Conservation (phyloP, 2,888 invertebrate genomes). For the Amphiduros pacificus region DNA sequence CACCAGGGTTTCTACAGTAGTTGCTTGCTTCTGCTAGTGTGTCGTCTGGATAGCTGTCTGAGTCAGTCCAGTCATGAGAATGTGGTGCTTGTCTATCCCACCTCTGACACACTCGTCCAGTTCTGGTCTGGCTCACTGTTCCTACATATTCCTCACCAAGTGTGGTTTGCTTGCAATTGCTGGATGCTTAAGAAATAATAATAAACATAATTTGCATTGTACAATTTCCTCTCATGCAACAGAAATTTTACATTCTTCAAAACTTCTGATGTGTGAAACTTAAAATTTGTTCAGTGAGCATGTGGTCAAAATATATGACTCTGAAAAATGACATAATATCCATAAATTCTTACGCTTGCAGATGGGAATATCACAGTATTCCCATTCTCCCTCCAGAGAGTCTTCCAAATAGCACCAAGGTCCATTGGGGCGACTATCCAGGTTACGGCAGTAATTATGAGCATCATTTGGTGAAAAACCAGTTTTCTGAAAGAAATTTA, state of each 20-base stretch:
- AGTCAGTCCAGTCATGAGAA: not conserved
- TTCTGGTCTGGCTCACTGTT: not conserved
- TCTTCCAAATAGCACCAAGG: not conserved
- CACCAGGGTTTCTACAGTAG: slow-evolving; percentile 17
- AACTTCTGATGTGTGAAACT: no score
- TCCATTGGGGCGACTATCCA: not conserved
- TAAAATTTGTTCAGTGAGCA: no score
- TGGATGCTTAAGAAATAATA: no score
- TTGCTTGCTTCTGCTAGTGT: slow-evolving; percentile 6
- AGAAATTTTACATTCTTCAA: no score
- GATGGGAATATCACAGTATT: not conserved
- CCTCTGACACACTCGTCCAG: slow-evolving; percentile 10
- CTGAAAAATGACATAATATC: no score
- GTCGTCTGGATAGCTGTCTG: not conserved
- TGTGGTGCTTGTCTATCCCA: slow-evolving; percentile 14
- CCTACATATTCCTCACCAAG: no score
- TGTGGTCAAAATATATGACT: no score
- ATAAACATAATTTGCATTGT: no score
- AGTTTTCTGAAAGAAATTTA: no score
- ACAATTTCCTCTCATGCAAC: no score
- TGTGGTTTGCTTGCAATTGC: no score
- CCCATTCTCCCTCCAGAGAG: not conserved
- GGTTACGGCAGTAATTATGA: slow-evolving; percentile 9
- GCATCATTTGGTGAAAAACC: no score
- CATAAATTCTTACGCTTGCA: slow-evolving; percentile 1